Evolutionary conservation across 2,113 vertebrate species (phyloP).

Genomic region (Grallaria varia): DNA sequence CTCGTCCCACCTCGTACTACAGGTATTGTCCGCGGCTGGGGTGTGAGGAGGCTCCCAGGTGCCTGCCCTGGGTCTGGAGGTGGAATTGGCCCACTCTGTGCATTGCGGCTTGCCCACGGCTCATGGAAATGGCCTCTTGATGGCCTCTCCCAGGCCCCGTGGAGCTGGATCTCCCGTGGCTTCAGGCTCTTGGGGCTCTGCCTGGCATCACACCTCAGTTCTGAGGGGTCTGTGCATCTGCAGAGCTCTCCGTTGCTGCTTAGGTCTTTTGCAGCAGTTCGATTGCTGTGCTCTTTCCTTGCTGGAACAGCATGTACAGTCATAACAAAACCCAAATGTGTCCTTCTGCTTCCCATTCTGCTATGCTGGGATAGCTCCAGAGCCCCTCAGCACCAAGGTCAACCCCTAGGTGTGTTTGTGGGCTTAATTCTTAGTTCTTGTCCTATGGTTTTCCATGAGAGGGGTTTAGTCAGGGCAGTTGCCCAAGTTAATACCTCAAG

Average conservation of each 20-base stretch:
- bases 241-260: background rate
- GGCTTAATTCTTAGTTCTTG: background rate
- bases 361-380: background rate
- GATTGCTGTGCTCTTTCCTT: fast-evolving
- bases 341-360: background rate
- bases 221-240: fast-evolving
- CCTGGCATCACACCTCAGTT: background rate
- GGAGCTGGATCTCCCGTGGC: background rate
- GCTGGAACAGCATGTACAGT: fast-evolving
- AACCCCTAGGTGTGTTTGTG: background rate
- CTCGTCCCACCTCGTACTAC: constrained; percentile 92
- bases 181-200: background rate
- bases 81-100: fast-evolving
- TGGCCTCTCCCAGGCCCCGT: fast-evolving
- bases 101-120: fast-evolving
- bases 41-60: background rate
- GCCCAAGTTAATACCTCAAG: background rate
- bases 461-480: background rate
- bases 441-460: fast-evolving
- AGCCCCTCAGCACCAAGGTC: background rate
- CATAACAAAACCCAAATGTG: fast-evolving
- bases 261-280: background rate
- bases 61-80: background rate
- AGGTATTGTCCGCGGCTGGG: constrained; percentile 71
- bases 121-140: background rate